Conservation (phyloP, 1,140 invertebrate genomes). For the Meloidogyne floridensis region DNA sequence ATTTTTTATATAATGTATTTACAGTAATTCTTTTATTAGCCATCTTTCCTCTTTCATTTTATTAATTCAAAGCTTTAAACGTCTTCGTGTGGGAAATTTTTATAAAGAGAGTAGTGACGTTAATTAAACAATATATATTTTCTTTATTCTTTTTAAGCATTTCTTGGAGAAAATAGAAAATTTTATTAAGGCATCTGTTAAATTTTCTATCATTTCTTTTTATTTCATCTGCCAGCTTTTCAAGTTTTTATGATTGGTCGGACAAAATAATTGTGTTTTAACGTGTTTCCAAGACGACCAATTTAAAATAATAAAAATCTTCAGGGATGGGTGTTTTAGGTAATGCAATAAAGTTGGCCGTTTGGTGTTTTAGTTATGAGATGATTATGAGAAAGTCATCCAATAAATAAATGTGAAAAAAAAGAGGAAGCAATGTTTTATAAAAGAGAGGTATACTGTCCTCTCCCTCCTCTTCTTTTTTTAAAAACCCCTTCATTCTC, state of each 20-base stretch:
- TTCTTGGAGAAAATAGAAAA: too few relatives aligned
- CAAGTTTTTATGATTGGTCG: background rate
- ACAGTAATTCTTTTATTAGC: too few relatives aligned
- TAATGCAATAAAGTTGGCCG: constrained; percentile 16
- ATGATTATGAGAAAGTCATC: constrained; percentile 4
- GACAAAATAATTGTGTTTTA: background rate
- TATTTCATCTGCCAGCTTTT: constrained; percentile 5
- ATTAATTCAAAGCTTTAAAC: too few relatives aligned
- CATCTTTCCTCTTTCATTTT: too few relatives aligned
- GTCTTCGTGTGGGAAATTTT: background rate
- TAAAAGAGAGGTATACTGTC: background rate
- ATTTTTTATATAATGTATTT: too few relatives aligned
- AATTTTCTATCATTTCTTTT: background rate
- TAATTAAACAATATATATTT: background rate
- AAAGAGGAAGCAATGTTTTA: background rate
- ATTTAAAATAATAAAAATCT: background rate
- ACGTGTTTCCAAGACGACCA: background rate
- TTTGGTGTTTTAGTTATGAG: background rate
- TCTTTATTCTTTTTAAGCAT: background rate
- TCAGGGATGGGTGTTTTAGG: constrained; percentile 3
- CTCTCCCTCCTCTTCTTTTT: background rate
- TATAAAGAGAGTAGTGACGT: background rate
- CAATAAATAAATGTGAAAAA: constrained; percentile 4
- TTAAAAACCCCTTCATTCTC: background rate
- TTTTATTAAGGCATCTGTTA: too few relatives aligned